phyloP scores from a whole-genome alignment of 2,113 vertebrate genomes.

The Python bivittatus region DNA sequence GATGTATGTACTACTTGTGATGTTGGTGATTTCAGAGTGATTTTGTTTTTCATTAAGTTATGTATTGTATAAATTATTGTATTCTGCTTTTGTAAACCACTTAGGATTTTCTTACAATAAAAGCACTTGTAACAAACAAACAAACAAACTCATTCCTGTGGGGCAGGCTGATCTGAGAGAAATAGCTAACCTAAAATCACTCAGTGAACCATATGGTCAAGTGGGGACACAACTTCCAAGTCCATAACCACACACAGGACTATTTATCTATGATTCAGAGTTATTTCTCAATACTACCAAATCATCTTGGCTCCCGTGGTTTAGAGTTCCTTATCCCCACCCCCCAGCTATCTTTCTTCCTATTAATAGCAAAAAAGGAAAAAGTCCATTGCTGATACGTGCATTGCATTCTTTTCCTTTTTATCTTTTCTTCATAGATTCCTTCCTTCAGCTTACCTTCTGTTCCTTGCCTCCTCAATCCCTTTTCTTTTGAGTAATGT shows the following conservation, averaged over 20 bases:
- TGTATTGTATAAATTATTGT: background rate
- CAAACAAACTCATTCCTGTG: background rate
- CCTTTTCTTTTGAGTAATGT: background rate
- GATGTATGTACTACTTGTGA: background rate
- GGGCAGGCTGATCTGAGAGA: background rate
- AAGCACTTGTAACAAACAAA: background rate
- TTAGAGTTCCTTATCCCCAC: background rate
- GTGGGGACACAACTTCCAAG: background rate
- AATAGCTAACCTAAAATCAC: background rate
- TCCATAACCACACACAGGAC: background rate
- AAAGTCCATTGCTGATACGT: background rate
- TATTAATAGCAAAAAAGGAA: no score
- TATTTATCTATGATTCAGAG: background rate
- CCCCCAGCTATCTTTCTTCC: background rate
- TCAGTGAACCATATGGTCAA: background rate
- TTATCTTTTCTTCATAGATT: background rate
- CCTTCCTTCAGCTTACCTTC: background rate
- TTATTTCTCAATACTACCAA: background rate
- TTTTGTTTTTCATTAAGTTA: background rate
- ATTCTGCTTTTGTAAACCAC: background rate
- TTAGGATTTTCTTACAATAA: background rate
- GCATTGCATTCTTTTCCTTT: background rate
- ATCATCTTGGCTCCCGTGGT: background rate
- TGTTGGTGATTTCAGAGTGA: background rate
- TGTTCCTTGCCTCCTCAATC: background rate